Percentiles rank a stretch among this genome's conserved stretches.
Conservation (phyloP, 2,888 invertebrate species). For the Aelia acuminata region DNA sequence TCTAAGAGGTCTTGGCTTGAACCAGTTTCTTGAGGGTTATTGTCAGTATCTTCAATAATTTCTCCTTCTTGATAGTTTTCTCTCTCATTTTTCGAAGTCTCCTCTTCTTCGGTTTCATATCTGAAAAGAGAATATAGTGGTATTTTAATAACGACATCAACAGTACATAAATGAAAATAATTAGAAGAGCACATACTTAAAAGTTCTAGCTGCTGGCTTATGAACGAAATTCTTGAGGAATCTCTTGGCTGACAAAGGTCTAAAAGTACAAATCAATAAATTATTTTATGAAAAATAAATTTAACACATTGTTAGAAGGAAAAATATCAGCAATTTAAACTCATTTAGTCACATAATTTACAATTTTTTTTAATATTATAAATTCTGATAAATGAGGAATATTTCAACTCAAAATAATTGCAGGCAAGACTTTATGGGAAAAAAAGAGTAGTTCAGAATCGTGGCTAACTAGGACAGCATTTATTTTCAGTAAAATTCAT, state of each 20-base stretch:
- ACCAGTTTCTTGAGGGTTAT: neutral
- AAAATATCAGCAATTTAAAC: too few relatives aligned
- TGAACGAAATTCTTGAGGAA: slow-evolving; percentile 53
- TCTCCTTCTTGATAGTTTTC: neutral
- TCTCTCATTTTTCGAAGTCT: neutral
- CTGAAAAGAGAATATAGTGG: neutral
- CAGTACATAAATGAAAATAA: neutral
- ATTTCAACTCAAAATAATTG: too few relatives aligned
- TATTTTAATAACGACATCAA: neutral
- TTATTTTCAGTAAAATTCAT: too few relatives aligned
- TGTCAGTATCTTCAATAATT: neutral
- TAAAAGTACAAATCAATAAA: too few relatives aligned
- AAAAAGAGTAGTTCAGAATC: too few relatives aligned
- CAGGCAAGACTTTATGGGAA: too few relatives aligned
- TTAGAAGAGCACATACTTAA: neutral
- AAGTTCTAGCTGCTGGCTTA: slow-evolving; percentile 40
- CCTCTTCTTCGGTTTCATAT: slow-evolving; percentile 4
- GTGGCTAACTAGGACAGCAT: too few relatives aligned
- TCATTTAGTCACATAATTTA: too few relatives aligned
- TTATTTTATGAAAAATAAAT: too few relatives aligned
- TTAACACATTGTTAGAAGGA: too few relatives aligned
- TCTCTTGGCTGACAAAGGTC: slow-evolving; percentile 32
- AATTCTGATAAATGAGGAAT: too few relatives aligned
- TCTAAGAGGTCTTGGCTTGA: neutral
- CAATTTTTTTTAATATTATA: too few relatives aligned